Evolutionary conservation across 2,888 invertebrate species (phyloP), one percentile per base, ranked within the genome.

Genomic region (Drosophila eohydei): DNA sequence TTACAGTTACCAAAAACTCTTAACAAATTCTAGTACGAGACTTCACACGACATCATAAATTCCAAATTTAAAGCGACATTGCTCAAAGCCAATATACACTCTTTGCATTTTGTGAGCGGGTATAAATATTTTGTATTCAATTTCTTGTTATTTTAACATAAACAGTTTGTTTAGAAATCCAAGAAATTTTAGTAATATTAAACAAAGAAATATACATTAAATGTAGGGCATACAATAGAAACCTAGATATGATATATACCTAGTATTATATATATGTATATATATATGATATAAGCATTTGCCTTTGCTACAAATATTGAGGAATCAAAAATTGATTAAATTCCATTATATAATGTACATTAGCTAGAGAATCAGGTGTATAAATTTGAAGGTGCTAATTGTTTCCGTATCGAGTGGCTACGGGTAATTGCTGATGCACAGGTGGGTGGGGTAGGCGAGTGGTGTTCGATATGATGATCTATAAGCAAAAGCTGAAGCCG

Each of bases 341-440:
- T 6, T 43, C 30, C 3, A 56, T 43, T 38, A 38, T 28, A 16
- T 21, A 38, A 48, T 68, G 2, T 7, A 16, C 21, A 34, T 36
- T 21, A 14, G 26, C 8, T 36, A 11, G 16, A 32, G 30, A 30
- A 50, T 50, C 52, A 52, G 44, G 48, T 30, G 36, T 38, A n/a
- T 32, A 32, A 60, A 54, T 38, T 60, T 9, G n/a, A 21, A 55
- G 44, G 60, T 34, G 55, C 12, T 54, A 51, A 68, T 59, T 38
- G 16, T 40, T 30, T 38, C 36, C 48, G 52, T n/a, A 52, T 66
- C 32, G 40, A 58, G 41, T 57, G n/a, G 44, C 9, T 11, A 0
- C 16, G 16, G 50, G 3, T 21, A 54, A 58, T 58, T 52, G 32
- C n/a, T 46, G 58, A n/a, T 21, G 44, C 67, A 32, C 43, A 52